These are phyloP conservation scores for Crotalus helleri DNA, from an alignment of 2,113 vertebrate species.

Conservation along the genomic window DNA sequence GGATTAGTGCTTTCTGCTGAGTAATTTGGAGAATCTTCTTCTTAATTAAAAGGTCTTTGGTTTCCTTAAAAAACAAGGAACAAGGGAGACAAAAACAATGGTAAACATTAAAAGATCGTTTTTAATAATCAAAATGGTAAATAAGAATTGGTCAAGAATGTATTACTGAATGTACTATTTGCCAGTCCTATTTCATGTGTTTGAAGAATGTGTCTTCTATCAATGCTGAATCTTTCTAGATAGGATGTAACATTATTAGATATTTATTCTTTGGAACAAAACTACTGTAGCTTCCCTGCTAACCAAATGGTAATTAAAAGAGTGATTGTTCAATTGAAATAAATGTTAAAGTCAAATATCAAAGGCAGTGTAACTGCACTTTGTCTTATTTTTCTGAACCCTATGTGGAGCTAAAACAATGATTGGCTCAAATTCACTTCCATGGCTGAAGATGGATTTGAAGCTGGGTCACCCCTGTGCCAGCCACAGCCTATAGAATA, in stretches of 20 bases:
- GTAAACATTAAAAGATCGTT: slow-evolving; percentile 4
- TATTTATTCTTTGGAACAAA: neutral
- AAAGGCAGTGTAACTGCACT: neutral
- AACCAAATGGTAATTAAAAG: neutral
- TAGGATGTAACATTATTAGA: neutral
- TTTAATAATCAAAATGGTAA: neutral
- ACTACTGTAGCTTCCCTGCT: neutral
- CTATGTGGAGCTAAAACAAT: neutral
- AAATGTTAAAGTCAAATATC: neutral
- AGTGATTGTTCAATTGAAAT: neutral
- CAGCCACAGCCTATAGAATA: neutral
- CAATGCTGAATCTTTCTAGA: neutral
- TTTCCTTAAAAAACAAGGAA: slow-evolving; percentile 68
- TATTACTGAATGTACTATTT: neutral
- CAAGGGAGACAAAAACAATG: slow-evolving; percentile 18
- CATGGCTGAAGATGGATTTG: neutral
- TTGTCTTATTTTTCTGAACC: neutral
- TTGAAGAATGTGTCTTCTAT: neutral
- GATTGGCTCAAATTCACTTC: neutral
- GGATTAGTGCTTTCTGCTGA: slow-evolving; percentile 68
- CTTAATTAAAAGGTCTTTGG: slow-evolving; percentile 67
- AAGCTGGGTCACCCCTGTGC: neutral
- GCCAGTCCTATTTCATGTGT: neutral
- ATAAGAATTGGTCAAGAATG: neutral
- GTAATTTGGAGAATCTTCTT: slow-evolving; percentile 72